Evolutionary conservation across 92 coral and sea anemone species (phyloP), one percentile per base, ranked within the genome.

Genomic region (Actinernus sp.): DNA sequence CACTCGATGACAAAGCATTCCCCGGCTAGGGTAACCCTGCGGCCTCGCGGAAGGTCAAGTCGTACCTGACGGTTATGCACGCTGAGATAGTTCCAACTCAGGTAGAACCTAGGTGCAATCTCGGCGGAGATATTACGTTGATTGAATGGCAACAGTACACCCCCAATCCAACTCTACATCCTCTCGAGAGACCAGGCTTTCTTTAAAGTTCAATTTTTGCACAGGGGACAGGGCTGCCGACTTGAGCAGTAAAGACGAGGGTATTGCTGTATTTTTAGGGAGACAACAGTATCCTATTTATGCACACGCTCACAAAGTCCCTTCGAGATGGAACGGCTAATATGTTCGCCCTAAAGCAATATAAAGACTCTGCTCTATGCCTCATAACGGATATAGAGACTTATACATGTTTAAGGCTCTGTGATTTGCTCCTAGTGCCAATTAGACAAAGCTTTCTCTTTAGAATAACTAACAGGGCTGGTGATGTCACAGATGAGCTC

Each of bases 211-310:
- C n/a, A n/a, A n/a, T n/a, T n/a, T n/a, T n/a, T n/a, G n/a, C n/a
- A n/a, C n/a, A n/a, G 85, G 78, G 6, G 78, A 68, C 31, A 50
- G 71, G 46, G 63, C 63, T 4, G 71, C 61, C 31, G 78, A 78
- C 58, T 47, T 55, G 1, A 3, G 62, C 11, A 1, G 4, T 3
- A 2, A 18, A 16, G 19, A 55, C 1, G 2, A 2, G 2, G 31
- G 61, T 63, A 4, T 55, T 56, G 32, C 71, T 50, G 31, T 68
- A 71, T 5, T 51, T 36, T 18, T 39, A 55, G 4, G 7, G 33
- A 9, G 33, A 55, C 4, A 21, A 1, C 16, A 52, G 29, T 39
- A 25, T 39, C 2, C 17, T 63, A 18, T 2, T 48, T n/a, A 14
- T 47, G 13, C 62, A 55, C 56, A 26, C 26, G 2, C 60, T 68